A percentile compares a stretch with the other conserved stretches of the same genome.
phyloP scores from a whole-genome alignment of 2,888 invertebrate genomes.

The Drosophila crucigera region DNA sequence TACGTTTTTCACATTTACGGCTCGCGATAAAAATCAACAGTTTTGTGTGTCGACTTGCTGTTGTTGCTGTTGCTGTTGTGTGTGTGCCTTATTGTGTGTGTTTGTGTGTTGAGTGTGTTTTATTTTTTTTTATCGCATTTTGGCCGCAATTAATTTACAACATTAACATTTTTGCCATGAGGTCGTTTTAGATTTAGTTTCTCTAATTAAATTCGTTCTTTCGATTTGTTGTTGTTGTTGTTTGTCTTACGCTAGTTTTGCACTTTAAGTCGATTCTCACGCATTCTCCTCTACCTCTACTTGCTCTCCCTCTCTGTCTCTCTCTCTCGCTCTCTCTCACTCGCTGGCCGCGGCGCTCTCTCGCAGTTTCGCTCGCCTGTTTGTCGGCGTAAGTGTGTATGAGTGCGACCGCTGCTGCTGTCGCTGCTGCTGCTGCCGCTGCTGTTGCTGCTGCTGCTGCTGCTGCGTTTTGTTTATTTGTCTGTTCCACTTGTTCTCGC shows the following conservation, averaged over 20 bases:
- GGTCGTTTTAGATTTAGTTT: slow-evolving; percentile 42
- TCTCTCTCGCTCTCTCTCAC: slow-evolving; percentile 10
- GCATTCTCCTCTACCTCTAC: slow-evolving; percentile 31
- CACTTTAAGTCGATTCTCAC: slow-evolving; percentile 53
- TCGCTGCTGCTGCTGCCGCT: slow-evolving; percentile 41
- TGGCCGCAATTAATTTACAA: slow-evolving; percentile 69
- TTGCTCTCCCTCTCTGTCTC: slow-evolving; percentile 24
- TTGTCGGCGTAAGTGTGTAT: slow-evolving; percentile 8
- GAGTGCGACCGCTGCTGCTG: slow-evolving; percentile 36
- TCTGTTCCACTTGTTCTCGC: slow-evolving; percentile 72
- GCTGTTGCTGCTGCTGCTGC: slow-evolving; percentile 25
- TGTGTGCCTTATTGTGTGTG: neutral
- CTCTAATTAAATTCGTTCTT: slow-evolving; percentile 48
- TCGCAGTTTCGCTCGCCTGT: slow-evolving; percentile 17
- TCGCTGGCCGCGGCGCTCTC: slow-evolving; percentile 9
- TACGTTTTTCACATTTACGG: slow-evolving; percentile 53
- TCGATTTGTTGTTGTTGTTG: slow-evolving; percentile 17
- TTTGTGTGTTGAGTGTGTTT: slow-evolving; percentile 2
- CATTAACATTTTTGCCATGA: slow-evolving; percentile 68
- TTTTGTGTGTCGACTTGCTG: slow-evolving; percentile 42
- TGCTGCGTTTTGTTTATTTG: slow-evolving; percentile 76
- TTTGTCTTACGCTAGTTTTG: slow-evolving; percentile 65
- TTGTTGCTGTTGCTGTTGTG: slow-evolving; percentile 15
- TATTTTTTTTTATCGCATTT: slow-evolving; percentile 51
- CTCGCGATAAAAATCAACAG: slow-evolving; percentile 71